phyloP scores from a whole-genome alignment of 2,113 vertebrate genomes.

The Sclerurus mexicanus region DNA sequence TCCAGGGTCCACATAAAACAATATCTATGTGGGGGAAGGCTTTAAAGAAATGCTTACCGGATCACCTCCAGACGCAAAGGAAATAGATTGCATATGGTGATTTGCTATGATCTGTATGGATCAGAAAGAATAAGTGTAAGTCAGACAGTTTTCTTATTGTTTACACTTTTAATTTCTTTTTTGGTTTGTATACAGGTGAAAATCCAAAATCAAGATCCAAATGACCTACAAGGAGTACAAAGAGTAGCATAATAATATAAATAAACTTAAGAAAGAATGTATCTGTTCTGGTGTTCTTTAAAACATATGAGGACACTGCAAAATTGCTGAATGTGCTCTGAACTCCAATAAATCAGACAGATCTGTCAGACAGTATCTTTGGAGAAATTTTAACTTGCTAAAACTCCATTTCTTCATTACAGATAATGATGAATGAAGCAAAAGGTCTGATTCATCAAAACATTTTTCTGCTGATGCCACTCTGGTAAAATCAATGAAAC shows the following conservation, averaged over 20 bases:
- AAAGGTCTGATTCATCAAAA: neutral
- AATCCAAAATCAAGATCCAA: neutral
- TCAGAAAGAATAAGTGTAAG: slow-evolving; percentile 38
- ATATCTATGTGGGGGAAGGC: neutral
- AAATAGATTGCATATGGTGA: slow-evolving; percentile 99
- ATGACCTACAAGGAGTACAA: neutral
- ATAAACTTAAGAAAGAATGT: neutral
- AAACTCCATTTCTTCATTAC: neutral
- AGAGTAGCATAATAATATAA: neutral
- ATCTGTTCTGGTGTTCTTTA: neutral
- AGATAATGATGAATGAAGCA: neutral
- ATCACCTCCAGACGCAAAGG: slow-evolving; percentile 96
- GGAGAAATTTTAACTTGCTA: slow-evolving; percentile 11
- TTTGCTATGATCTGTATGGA: slow-evolving; percentile 93
- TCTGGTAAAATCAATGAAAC: neutral
- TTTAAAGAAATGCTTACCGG: slow-evolving; percentile 81
- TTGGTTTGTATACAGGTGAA: neutral
- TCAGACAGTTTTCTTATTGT: neutral
- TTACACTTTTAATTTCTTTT: neutral
- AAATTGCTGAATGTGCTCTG: neutral
- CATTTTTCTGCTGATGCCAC: neutral
- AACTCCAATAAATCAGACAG: neutral
- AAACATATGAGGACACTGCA: neutral
- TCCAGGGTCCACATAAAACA: neutral
- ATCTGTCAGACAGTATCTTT: neutral